Percentiles rank a stretch among this genome's conserved stretches.
Conservation (phyloP, 2,113 vertebrate genomes). For the Labeo rohita region DNA sequence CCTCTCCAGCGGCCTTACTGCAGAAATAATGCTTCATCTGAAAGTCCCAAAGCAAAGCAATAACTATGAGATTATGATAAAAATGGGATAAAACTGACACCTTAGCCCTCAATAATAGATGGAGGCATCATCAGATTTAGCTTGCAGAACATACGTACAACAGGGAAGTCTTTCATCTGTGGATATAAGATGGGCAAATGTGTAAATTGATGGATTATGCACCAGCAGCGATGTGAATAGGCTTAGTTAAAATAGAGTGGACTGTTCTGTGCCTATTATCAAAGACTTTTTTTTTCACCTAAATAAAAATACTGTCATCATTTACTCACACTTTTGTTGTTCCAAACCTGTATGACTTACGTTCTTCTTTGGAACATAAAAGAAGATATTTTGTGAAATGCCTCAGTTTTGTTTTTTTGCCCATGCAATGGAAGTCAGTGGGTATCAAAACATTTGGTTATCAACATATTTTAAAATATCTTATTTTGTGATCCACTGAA, state of each 20-base stretch:
- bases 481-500: neutral
- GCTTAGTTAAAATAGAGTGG: neutral
- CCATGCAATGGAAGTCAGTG: neutral
- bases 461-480: neutral
- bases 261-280: neutral
- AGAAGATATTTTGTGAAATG: neutral
- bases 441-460: neutral
- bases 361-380: neutral
- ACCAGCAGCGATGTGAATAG: neutral
- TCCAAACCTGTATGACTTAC: neutral
- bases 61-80: neutral
- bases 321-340: neutral
- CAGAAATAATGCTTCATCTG: slow-evolving; percentile 6
- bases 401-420: too few species aligned
- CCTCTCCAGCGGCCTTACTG: neutral
- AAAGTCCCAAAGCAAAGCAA: slow-evolving; percentile 33
- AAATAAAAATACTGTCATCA: neutral
- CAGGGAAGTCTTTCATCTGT: neutral
- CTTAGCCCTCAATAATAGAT: slow-evolving; percentile 9
- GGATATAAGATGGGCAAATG: neutral
- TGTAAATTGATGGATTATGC: slow-evolving; percentile 7
- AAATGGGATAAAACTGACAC: slow-evolving; percentile 26
- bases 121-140: neutral
- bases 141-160: neutral
- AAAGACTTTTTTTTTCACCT: neutral